These are phyloP conservation scores for Deroptyus accipitrinus DNA, from an alignment of 2,113 vertebrate species.

Conservation along the genomic window DNA sequence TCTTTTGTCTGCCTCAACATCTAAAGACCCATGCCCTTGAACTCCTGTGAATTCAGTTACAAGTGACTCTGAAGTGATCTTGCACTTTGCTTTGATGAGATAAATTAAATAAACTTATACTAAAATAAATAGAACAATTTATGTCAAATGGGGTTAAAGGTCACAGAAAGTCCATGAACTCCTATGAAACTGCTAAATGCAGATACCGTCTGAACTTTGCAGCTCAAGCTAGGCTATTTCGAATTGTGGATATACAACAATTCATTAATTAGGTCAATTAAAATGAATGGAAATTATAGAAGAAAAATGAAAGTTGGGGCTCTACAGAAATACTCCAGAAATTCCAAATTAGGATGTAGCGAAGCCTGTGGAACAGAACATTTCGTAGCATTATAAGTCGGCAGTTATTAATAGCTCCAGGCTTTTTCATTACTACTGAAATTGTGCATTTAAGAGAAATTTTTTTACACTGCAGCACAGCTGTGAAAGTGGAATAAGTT, in stretches of 20 bases:
- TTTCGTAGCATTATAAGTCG: background rate
- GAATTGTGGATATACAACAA: background rate
- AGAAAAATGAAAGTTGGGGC: background rate
- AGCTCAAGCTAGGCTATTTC: background rate
- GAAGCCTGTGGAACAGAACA: fast-evolving
- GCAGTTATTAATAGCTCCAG: background rate
- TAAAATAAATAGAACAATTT: background rate
- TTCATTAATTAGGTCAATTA: background rate
- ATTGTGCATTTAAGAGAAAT: background rate
- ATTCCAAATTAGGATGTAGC: background rate
- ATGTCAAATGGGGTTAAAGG: background rate
- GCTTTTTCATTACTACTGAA: background rate
- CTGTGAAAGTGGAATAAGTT: background rate
- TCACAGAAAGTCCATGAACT: background rate
- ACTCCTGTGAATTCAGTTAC: background rate
- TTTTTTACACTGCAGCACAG: background rate
- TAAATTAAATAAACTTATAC: background rate
- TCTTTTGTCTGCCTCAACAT: background rate
- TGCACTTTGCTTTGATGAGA: background rate
- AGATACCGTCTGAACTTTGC: background rate
- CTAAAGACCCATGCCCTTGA: background rate
- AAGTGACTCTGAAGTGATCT: background rate
- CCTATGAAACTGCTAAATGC: background rate
- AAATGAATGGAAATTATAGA: background rate
- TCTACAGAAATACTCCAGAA: background rate